These are phyloP conservation scores for Mycteria americana DNA, from an alignment of 2,797 vertebrate species.

Conservation along the genomic window DNA sequence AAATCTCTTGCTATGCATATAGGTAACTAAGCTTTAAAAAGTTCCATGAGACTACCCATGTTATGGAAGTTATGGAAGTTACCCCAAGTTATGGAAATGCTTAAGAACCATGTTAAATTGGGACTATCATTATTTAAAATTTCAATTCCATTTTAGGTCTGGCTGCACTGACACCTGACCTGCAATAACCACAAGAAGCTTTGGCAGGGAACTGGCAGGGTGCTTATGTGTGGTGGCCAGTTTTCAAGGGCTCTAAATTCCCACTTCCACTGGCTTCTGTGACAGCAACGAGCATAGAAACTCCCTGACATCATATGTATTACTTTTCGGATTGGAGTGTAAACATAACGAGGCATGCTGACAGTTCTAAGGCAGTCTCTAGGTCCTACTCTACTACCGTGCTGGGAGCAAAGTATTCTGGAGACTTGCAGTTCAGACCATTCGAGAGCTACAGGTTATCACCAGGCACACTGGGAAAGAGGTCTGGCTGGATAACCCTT, in stretches of 20 bases:
- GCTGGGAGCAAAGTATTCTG: not conserved
- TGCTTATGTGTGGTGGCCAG: not conserved
- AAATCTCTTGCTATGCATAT: not conserved
- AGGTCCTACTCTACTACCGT: not conserved
- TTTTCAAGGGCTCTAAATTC: not conserved
- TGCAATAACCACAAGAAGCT: not conserved
- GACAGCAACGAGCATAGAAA: not conserved
- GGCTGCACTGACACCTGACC: not conserved
- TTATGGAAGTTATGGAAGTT: too few relatives aligned
- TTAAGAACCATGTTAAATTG: not conserved
- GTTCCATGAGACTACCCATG: not conserved
- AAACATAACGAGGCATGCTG: not conserved
- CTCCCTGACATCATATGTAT: slow-evolving; percentile 12
- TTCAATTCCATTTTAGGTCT: slow-evolving; percentile 38
- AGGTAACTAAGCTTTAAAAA: not conserved
- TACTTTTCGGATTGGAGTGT: not conserved
- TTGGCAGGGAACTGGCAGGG: not conserved
- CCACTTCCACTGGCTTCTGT: not conserved
- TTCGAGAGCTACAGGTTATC: not conserved
- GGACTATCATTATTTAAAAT: not conserved
- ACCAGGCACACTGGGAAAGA: not conserved
- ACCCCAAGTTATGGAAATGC: not conserved
- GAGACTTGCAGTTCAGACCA: not conserved
- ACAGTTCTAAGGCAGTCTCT: not conserved
- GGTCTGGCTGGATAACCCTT: not conserved